These are phyloP conservation scores for Stenopsyche tienmushanensis DNA, from an alignment of 1,140 invertebrate species.

Conservation along the genomic window DNA sequence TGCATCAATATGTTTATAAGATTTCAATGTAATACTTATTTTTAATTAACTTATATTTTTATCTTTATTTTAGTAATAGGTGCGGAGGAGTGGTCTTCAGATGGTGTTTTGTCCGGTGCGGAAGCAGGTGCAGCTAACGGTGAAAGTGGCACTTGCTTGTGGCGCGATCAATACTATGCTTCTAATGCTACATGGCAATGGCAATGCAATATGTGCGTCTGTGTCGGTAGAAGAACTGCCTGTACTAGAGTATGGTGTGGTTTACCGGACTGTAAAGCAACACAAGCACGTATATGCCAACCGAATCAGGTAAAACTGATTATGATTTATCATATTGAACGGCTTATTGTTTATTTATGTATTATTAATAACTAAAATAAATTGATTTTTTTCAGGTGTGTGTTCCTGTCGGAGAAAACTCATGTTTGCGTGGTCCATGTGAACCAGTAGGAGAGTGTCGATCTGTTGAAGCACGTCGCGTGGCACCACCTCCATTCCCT, in stretches of 20 bases:
- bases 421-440: slow-evolving; percentile 77
- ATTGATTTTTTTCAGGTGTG: slow-evolving; percentile 60
- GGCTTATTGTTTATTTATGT: slow-evolving; percentile 2
- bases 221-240: slow-evolving; percentile 68
- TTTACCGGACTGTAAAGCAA: slow-evolving; percentile 72
- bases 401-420: slow-evolving; percentile 71
- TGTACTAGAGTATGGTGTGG: slow-evolving; percentile 88
- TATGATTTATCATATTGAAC: background rate
- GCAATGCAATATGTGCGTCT: slow-evolving; percentile 79
- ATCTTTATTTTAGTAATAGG: slow-evolving; percentile 19
- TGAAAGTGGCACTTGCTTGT: slow-evolving; percentile 54
- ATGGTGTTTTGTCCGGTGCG: background rate
- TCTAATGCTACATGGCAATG: slow-evolving; percentile 67
- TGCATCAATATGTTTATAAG: background rate
- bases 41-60: background rate
- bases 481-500: slow-evolving; percentile 72
- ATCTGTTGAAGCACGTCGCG: slow-evolving; percentile 69
- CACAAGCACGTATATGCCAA: slow-evolving; percentile 55
- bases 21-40: slow-evolving; percentile 1
- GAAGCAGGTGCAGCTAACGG: slow-evolving; percentile 10
- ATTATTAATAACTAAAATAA: slow-evolving; percentile 7
- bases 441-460: slow-evolving; percentile 79
- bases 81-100: slow-evolving; percentile 32
- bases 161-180: slow-evolving; percentile 58
- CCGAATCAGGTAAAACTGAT: slow-evolving; percentile 54